phyloP scores from a whole-genome alignment of 1,140 invertebrate genomes.

The Lordiphosa collinella region DNA sequence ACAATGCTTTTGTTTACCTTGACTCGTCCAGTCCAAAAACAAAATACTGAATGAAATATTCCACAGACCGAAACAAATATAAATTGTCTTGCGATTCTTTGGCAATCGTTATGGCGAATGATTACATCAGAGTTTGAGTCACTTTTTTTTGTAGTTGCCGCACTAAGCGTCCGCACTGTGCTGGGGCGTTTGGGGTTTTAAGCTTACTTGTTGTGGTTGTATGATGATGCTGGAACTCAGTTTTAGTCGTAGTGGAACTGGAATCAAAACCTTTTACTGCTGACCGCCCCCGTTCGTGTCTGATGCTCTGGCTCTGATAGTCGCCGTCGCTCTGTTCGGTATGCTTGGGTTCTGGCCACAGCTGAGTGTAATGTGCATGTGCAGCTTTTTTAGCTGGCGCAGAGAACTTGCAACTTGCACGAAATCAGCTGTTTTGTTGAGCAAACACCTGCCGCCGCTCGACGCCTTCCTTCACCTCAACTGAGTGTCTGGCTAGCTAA shows the following conservation, averaged over 20 bases:
- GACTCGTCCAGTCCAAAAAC: conserved; percentile 32
- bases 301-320: conserved; percentile 31
- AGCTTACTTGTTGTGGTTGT: conserved; percentile 48
- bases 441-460: not conserved
- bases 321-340: conserved; percentile 56
- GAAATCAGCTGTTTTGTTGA: conserved; percentile 27
- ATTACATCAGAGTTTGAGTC: conserved; percentile 76
- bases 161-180: conserved; percentile 20
- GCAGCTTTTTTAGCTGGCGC: conserved; percentile 53
- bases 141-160: conserved; percentile 37
- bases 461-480: not conserved
- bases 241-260: conserved; percentile 30
- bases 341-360: conserved; percentile 9
- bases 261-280: conserved; percentile 22
- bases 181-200: conserved; percentile 38
- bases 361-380: conserved; percentile 45
- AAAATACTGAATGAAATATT: conserved; percentile 21
- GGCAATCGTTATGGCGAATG: conserved; percentile 61
- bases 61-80: not conserved
- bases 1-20: conserved; percentile 41
- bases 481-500: not conserved
- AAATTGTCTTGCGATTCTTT: conserved; percentile 20
- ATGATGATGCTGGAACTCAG: conserved; percentile 35
- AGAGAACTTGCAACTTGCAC: conserved; percentile 32
- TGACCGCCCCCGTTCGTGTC: conserved; percentile 10